A percentile compares a stretch with the other conserved stretches of the same genome.
These are phyloP conservation scores for Caenorhabditis briggsae DNA, from an alignment of 1,140 invertebrate species.

Conservation along the genomic window DNA sequence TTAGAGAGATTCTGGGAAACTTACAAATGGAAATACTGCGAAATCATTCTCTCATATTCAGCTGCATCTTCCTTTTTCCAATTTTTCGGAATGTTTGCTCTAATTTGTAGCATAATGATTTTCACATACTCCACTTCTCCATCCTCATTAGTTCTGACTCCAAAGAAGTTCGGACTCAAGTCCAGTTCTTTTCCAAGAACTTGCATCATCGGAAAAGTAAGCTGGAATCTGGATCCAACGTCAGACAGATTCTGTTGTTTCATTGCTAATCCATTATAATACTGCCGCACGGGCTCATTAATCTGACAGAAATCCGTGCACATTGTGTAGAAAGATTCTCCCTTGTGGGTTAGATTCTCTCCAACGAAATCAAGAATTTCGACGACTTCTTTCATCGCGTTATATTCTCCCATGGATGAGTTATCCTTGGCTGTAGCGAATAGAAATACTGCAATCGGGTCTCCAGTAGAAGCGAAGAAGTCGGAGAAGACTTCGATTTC, in stretches of 20 bases:
- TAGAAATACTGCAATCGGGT: conserved; percentile 63
- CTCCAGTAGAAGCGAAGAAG: conserved; percentile 57
- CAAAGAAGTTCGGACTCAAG: conserved; percentile 77
- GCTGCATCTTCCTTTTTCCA: conserved; percentile 61
- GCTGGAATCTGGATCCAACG: conserved; percentile 69
- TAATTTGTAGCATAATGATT: conserved; percentile 55
- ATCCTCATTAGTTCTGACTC: conserved; percentile 64
- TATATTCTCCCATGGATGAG: conserved; percentile 36
- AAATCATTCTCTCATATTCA: conserved; percentile 59
- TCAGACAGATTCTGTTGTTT: conserved; percentile 19
- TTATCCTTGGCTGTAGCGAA: conserved; percentile 60
- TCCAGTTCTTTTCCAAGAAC: conserved; percentile 76
- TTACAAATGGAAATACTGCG: conserved; percentile 59
- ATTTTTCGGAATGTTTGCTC: conserved; percentile 61
- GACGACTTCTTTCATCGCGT: conserved; percentile 56
- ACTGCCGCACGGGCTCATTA: conserved; percentile 76
- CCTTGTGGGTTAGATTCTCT: conserved; percentile 59
- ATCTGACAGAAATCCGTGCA: conserved; percentile 77
- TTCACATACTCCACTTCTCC: conserved; percentile 50
- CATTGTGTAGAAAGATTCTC: conserved; percentile 70
- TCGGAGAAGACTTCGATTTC: conserved; percentile 63
- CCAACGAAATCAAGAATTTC: conserved; percentile 53
- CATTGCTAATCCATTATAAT: conserved; percentile 69
- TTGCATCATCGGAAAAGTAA: conserved; percentile 77
- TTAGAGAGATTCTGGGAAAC: background rate